Evolutionary conservation across 1,140 invertebrate species (phyloP), one percentile per base, ranked within the genome.

Genomic region (Hirudo medicinalis): DNA sequence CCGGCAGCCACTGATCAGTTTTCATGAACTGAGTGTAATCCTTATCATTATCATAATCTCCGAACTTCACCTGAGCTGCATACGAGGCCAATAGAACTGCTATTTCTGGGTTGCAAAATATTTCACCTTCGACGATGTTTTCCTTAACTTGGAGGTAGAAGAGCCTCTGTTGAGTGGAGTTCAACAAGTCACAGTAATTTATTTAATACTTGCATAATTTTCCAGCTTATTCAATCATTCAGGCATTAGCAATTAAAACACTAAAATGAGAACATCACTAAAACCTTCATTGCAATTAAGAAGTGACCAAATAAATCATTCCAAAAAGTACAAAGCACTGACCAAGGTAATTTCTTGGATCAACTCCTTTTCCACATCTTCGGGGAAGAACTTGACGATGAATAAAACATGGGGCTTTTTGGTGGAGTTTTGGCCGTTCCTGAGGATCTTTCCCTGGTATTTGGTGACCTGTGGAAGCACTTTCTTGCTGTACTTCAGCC

Each of bases 131-230:
- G 3, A 99, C 86, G 78, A 99, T 98, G 15, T 91, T 91, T 81
- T 99, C 93, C 82, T 98, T 98, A 0, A 99, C 94, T 88, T 99
- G 94, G 36, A 98, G 84, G 81, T 95, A 97, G 81, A 99, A 94
- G 55, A 97, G 84, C 82, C 97, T 93, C 80, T 96, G 78, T 6
- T 4, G 55, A n/a, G n/a, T n/a, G n/a, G n/a, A n/a, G n/a, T 36
- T 36, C 32, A 36, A 36, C 32, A 36, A 3, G 32, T 36, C 32
- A 36, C 32, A 49, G 43, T 49, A 49, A 49, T 49, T 49, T 8
- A 49, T 13, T 49, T 49, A 17, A 49, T 49, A 36, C n/a, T n/a
- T n/a, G n/a, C n/a, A 36, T 36, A 36, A 36, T 36, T 36, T 36
- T 36, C 2, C 32, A 36, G n/a, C n/a, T n/a, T n/a, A 36, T 36